A percentile compares a stretch with the other conserved stretches of the same genome.
These are phyloP conservation scores for Cloeon dipterum DNA, from an alignment of 2,888 invertebrate genomes.

Conservation along the genomic window DNA sequence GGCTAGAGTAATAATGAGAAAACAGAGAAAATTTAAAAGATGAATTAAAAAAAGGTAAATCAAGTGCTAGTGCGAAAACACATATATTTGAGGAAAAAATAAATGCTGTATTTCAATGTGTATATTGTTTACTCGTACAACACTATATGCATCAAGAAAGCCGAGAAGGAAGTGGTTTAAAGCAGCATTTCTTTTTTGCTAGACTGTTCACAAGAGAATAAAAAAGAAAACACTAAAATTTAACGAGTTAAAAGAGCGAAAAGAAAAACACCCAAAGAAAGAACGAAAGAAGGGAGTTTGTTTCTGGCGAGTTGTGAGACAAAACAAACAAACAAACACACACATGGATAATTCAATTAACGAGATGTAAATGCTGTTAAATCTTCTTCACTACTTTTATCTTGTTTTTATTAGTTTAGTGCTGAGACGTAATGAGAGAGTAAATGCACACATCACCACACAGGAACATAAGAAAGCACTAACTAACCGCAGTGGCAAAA, in stretches of 20 bases:
- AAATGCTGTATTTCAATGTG: conserved; percentile 1
- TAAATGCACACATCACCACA: not conserved
- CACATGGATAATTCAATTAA: no score
- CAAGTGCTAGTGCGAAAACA: conserved; percentile 1
- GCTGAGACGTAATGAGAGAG: no score
- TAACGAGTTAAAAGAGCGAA: no score
- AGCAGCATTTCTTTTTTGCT: conserved; percentile 1
- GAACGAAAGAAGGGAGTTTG: no score
- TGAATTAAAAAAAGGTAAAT: not conserved
- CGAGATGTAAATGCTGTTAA: conserved; percentile 12
- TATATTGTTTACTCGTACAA: no score
- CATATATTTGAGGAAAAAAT: not conserved
- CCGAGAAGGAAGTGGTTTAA: not conserved
- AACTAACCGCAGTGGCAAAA: not conserved
- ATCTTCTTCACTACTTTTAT: conserved; percentile 10
- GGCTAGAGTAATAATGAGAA: conserved; percentile 1
- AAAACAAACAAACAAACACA: no score
- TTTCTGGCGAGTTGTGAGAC: no score
- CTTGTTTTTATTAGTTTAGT: conserved; percentile 9
- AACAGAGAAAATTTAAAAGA: not conserved
- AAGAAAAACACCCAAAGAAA: no score
- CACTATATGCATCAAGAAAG: no score
- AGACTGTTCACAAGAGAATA: conserved; percentile 1
- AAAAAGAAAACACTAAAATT: not conserved
- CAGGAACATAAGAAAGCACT: not conserved